Conservation (phyloP, 2,113 vertebrate species). For the Isurus oxyrinchus region DNA sequence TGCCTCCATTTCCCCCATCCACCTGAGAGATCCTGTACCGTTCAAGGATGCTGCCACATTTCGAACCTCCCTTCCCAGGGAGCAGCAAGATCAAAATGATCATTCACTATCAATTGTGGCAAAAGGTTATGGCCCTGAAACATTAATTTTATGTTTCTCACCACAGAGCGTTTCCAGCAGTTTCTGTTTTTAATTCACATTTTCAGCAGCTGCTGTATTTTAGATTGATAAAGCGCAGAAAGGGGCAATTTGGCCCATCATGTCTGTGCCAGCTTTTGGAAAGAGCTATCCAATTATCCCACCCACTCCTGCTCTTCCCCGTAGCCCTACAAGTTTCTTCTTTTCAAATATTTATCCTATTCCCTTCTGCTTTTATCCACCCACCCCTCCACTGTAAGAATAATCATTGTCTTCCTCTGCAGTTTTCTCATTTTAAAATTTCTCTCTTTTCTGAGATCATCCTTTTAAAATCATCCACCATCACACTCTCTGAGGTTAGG, state of each 20-base stretch:
- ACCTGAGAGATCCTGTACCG: background rate
- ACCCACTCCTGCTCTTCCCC: background rate
- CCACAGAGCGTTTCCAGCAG: background rate
- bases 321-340: background rate
- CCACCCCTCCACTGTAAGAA: too few species aligned
- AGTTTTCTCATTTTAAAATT: background rate
- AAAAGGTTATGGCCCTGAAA: background rate
- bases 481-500: background rate
- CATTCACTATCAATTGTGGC: background rate
- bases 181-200: background rate
- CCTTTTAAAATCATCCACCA: background rate
- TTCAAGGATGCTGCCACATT: background rate
- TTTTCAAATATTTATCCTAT: background rate
- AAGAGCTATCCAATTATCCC: background rate
- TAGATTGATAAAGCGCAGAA: background rate
- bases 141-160: background rate
- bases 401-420: background rate
- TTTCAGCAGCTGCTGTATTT: background rate
- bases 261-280: background rate
- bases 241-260: background rate
- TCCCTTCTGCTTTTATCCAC: background rate
- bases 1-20: background rate
- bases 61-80: background rate
- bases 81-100: background rate
- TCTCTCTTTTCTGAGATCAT: background rate